Evolutionary conservation across 2,888 invertebrate species (phyloP).

Genomic region (Salticus scenicus): DNA sequence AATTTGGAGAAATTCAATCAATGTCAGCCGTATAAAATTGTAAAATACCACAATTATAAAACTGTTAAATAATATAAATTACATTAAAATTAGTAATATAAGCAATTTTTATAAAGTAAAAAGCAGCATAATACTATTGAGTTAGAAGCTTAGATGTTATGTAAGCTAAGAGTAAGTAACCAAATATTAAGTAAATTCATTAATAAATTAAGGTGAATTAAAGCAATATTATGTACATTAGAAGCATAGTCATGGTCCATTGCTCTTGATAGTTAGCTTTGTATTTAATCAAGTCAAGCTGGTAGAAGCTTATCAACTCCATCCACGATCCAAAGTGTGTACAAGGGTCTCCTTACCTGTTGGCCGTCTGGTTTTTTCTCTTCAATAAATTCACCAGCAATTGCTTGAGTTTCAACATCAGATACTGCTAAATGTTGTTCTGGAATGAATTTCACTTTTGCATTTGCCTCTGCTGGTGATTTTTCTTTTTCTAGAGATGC

Average conservation of each 20-base stretch:
- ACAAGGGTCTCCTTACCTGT: constrained; percentile 59
- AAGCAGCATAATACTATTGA: constrained; percentile 22
- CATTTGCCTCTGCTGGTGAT: constrained; percentile 55
- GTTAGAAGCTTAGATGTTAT: constrained; percentile 54
- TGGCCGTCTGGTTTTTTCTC: constrained; percentile 62
- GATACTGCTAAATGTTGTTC: constrained; percentile 68
- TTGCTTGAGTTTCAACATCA: constrained; percentile 63
- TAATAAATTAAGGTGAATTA: constrained; percentile 31
- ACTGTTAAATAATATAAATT: constrained; percentile 4
- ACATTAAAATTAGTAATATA: constrained; percentile 45
- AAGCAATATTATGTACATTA: constrained; percentile 33
- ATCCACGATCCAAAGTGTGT: constrained; percentile 30
- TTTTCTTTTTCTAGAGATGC: constrained; percentile 61
- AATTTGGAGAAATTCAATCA: too few species aligned
- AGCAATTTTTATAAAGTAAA: constrained; percentile 17
- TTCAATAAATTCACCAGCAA: constrained; percentile 62
- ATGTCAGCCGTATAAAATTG: too few species aligned
- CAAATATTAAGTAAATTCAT: constrained; percentile 8
- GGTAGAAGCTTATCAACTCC: constrained; percentile 21
- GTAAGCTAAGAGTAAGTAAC: constrained; percentile 31
- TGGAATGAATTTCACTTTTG: constrained; percentile 60
- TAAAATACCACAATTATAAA: background rate
- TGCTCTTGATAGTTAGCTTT: constrained; percentile 51
- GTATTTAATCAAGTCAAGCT: constrained; percentile 37
- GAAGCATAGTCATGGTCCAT: constrained; percentile 31